Conservation (phyloP, 2,113 vertebrate species). For the Suricata suricatta region DNA sequence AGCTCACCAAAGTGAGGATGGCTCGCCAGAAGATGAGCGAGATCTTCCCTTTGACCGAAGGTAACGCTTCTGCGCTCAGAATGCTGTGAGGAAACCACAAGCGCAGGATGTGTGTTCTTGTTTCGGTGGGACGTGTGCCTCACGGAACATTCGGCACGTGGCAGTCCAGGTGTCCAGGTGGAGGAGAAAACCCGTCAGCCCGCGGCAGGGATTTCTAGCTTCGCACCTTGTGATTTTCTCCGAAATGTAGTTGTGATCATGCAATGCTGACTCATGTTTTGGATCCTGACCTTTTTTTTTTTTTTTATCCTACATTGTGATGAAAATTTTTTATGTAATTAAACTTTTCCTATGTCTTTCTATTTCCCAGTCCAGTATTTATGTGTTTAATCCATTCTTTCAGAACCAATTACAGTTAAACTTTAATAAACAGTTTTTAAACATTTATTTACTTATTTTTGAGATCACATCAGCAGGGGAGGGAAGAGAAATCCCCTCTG, state of each 20-base stretch:
- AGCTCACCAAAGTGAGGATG: slow-evolving; percentile 89
- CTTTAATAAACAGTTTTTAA: neutral
- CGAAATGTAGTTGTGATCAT: neutral
- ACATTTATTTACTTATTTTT: too few species aligned
- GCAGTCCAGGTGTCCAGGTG: too few species aligned
- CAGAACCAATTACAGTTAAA: neutral
- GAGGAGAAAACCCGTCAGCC: neutral
- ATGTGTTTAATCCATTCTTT: neutral
- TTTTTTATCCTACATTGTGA: neutral
- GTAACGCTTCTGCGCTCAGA: slow-evolving; percentile 67
- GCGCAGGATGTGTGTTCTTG: fast-evolving
- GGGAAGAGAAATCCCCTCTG: neutral
- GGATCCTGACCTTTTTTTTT: neutral
- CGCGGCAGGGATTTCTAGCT: neutral
- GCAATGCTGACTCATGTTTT: neutral
- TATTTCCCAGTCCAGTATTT: neutral
- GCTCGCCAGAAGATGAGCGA: slow-evolving; percentile 98
- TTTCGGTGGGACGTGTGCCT: fast-evolving
- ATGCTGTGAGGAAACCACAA: neutral
- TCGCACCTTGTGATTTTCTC: neutral
- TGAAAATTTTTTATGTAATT: neutral
- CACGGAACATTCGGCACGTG: too few species aligned
- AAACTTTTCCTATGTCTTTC: neutral
- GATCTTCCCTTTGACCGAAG: slow-evolving; percentile 97
- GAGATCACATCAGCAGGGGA: too few species aligned